These are phyloP conservation scores for Drosophila ironensis DNA, from an alignment of 1,140 invertebrate species.

Conservation along the genomic window DNA sequence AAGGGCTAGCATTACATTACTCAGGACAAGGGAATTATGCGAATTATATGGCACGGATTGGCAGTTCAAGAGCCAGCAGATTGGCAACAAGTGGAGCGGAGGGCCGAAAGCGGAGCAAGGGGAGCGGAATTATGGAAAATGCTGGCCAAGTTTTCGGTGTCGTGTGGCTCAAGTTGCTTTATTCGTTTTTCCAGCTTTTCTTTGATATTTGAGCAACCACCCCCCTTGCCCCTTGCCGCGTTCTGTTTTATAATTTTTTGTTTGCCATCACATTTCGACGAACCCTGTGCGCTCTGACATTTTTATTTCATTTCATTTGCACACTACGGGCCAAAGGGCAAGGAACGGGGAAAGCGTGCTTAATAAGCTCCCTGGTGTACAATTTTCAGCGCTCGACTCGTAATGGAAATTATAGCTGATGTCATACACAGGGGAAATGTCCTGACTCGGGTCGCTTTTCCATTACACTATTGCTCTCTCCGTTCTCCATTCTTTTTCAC, in stretches of 20 bases:
- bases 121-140: slow-evolving; percentile 12
- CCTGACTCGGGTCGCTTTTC: slow-evolving; percentile 29
- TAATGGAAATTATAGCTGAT: slow-evolving; percentile 81
- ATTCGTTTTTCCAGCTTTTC: slow-evolving; percentile 1
- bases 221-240: background rate
- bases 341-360: slow-evolving; percentile 25
- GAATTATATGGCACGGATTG: slow-evolving; percentile 27
- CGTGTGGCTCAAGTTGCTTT: slow-evolving; percentile 10
- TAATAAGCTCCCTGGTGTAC: slow-evolving; percentile 79
- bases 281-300: slow-evolving; percentile 18
- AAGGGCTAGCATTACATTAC: slow-evolving; percentile 28
- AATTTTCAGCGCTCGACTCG: slow-evolving; percentile 76
- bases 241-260: background rate
- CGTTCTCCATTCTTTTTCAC: background rate
- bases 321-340: slow-evolving; percentile 35
- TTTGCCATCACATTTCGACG: slow-evolving; percentile 3
- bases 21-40: slow-evolving; percentile 21
- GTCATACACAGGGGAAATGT: slow-evolving; percentile 68
- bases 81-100: slow-evolving; percentile 25
- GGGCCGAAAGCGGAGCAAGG: background rate
- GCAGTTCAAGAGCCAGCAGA: slow-evolving; percentile 4
- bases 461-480: slow-evolving; percentile 1
- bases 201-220: background rate
- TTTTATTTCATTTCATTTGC: slow-evolving; percentile 78
- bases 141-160: slow-evolving; percentile 12